A percentile compares a stretch with the other conserved stretches of the same genome.
Evolutionary conservation across 2,888 invertebrate genomes (phyloP).

Genomic region (Caenorhabditis doughertyi): DNA sequence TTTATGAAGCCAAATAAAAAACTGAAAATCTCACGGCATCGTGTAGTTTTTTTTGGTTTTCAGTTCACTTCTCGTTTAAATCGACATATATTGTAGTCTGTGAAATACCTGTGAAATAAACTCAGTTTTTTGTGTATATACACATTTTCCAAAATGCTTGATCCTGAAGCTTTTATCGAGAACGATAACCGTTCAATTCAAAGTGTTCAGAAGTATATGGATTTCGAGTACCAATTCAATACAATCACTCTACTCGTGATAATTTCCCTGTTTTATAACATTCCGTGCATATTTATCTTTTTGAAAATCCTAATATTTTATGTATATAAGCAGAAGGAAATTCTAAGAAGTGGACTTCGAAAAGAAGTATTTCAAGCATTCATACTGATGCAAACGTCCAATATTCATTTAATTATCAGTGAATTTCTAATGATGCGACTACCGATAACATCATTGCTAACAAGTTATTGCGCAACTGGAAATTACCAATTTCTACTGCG

Average conservation of each 20-base stretch:
- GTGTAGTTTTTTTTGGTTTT: too few relatives aligned
- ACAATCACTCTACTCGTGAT: neutral
- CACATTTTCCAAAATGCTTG: too few relatives aligned
- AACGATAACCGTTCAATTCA: neutral
- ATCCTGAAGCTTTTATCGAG: neutral
- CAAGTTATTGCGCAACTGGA: slow-evolving; percentile 21
- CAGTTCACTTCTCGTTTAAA: too few relatives aligned
- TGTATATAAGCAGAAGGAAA: neutral
- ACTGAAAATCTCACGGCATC: too few relatives aligned
- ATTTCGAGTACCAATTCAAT: neutral
- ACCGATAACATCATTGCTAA: slow-evolving; percentile 5
- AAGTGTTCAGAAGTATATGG: neutral
- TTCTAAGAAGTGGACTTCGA: neutral
- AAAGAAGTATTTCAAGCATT: slow-evolving; percentile 26
- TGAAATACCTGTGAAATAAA: too few relatives aligned
- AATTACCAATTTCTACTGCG: neutral
- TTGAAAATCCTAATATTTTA: slow-evolving; percentile 1
- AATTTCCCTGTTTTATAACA: neutral
- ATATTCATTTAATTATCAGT: neutral
- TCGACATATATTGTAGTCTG: too few relatives aligned
- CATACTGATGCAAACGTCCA: slow-evolving; percentile 37
- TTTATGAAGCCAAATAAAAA: too few relatives aligned
- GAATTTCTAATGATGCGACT: slow-evolving; percentile 28
- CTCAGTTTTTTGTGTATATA: too few relatives aligned
- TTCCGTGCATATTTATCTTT: neutral